Evolutionary conservation across 2,888 invertebrate genomes (phyloP).

Genomic region (Neocrepidodera transversa): DNA sequence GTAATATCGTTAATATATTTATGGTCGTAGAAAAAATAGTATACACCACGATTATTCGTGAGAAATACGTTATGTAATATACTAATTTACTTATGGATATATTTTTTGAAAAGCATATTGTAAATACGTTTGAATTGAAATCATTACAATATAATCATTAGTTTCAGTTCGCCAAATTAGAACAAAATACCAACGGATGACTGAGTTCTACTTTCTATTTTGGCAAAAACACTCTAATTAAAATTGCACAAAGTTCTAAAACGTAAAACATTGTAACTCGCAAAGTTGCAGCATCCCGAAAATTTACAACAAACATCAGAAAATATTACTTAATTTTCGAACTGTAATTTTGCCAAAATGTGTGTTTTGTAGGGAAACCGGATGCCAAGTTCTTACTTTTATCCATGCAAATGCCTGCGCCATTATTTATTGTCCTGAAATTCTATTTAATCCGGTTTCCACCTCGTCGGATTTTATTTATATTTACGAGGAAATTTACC

Average conservation of each 20-base stretch:
- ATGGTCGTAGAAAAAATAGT: no score
- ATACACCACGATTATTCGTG: no score
- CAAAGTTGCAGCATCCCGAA: slow-evolving; percentile 19
- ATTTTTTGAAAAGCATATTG: no score
- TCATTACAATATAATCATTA: no score
- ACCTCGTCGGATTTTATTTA: slow-evolving; percentile 33
- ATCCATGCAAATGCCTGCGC: slow-evolving; percentile 35
- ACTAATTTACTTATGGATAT: no score
- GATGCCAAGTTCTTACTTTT: slow-evolving; percentile 37
- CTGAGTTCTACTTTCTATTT: slow-evolving; percentile 3
- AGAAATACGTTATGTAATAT: no score
- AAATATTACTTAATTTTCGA: slow-evolving; percentile 42
- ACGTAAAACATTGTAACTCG: slow-evolving; percentile 18
- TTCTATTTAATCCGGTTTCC: slow-evolving; percentile 39
- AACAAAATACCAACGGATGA: not conserved
- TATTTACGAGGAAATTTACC: slow-evolving; percentile 19
- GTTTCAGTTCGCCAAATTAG: not conserved
- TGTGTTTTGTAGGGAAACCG: slow-evolving; percentile 26
- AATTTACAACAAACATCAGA: slow-evolving; percentile 41
- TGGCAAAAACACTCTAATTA: slow-evolving; percentile 30
- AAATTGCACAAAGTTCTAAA: slow-evolving; percentile 14
- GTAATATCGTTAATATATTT: no score
- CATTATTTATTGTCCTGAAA: slow-evolving; percentile 35
- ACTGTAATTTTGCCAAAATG: slow-evolving; percentile 42
- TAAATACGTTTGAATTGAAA: no score